phyloP scores from a whole-genome alignment of 1,140 invertebrate species.

The Bombus haemorrhoidalis region DNA sequence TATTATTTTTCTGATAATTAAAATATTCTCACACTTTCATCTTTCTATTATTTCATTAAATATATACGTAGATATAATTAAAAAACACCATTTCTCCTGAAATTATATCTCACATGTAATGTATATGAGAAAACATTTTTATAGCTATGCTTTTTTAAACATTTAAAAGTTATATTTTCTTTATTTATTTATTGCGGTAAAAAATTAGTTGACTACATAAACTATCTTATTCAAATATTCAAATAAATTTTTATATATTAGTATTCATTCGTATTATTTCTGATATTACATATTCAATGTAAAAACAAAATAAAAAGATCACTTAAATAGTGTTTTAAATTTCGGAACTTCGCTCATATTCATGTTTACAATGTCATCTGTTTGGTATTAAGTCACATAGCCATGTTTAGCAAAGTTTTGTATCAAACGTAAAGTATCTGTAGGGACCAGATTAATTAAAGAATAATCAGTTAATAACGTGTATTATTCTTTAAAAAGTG shows the following conservation, averaged over 20 bases:
- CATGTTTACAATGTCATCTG: constrained; percentile 23
- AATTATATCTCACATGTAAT: not conserved
- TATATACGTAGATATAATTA: not conserved
- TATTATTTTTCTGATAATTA: not conserved
- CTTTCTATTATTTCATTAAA: not conserved
- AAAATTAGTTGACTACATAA: not conserved
- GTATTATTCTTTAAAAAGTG: not conserved
- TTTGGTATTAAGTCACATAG: constrained; percentile 17
- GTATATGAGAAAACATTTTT: not conserved
- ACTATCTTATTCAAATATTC: not conserved
- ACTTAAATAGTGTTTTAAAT: not conserved
- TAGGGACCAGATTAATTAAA: constrained; percentile 10
- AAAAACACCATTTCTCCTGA: not conserved
- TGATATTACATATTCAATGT: not conserved
- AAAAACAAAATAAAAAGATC: not conserved
- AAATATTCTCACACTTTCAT: no score
- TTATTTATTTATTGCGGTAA: not conserved
- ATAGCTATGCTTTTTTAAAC: not conserved
- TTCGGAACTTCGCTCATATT: not conserved
- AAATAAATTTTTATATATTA: not conserved
- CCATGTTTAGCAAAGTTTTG: constrained; percentile 29
- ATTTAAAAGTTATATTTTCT: not conserved
- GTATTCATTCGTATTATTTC: not conserved
- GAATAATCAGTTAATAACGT: not conserved
- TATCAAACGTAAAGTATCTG: constrained; percentile 7